Conservation (phyloP, 2,113 vertebrate species). For the Meriones unguiculatus region DNA sequence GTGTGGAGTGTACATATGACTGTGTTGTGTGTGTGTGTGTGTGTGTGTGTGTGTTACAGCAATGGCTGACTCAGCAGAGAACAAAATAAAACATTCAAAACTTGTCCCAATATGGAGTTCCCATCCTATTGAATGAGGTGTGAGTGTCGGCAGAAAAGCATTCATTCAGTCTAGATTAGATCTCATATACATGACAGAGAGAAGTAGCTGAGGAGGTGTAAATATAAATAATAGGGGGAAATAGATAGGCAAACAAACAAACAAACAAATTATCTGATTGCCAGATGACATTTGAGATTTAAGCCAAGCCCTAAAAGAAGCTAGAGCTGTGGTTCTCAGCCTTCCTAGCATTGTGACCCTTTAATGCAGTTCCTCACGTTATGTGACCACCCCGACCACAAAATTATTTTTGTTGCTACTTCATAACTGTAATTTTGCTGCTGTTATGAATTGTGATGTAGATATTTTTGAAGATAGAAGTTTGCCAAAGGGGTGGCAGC, state of each 20-base stretch:
- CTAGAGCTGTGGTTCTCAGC: background rate
- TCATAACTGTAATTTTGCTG: background rate
- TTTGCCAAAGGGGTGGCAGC: background rate
- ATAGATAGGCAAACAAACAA: background rate
- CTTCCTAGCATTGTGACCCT: background rate
- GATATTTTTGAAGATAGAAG: background rate
- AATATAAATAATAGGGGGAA: background rate
- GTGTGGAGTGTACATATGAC: background rate
- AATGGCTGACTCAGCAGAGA: background rate
- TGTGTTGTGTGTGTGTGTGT: no score
- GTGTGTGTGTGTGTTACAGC: no score
- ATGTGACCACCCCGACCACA: no score
- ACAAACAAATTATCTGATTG: background rate
- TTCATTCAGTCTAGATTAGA: background rate
- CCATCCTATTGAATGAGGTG: background rate
- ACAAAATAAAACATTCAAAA: background rate
- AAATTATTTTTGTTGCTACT: background rate
- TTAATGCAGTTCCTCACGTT: no score
- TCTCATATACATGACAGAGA: background rate
- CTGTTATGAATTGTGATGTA: background rate
- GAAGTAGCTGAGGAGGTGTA: background rate
- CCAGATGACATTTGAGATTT: conserved; percentile 9
- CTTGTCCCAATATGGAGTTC: background rate
- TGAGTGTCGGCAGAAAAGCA: background rate
- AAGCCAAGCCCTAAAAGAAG: background rate